Conservation (phyloP, 1,140 invertebrate genomes). For the Tigriopus japonicus region DNA sequence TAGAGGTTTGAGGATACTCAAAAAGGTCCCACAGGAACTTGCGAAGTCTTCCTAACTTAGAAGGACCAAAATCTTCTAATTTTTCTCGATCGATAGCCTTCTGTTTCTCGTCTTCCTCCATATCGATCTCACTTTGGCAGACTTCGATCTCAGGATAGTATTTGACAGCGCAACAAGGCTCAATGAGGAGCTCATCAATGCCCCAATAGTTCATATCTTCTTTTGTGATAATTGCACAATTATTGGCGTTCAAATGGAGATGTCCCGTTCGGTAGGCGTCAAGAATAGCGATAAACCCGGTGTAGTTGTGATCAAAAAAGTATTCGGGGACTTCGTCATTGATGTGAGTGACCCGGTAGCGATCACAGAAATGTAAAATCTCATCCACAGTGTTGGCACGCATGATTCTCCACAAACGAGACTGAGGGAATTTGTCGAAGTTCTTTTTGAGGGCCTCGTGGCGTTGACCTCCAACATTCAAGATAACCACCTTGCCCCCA, state of each 20-base stretch:
- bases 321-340: constrained; percentile 1
- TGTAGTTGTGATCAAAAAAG: constrained; percentile 9
- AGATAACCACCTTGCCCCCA: neutral
- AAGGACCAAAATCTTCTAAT: neutral
- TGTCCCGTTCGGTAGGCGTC: constrained; percentile 9
- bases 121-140: constrained; percentile 7
- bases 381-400: neutral
- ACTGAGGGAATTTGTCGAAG: constrained; percentile 5
- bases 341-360: neutral
- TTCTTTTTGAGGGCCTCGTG: constrained; percentile 6
- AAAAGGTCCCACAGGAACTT: constrained; percentile 10
- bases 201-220: constrained; percentile 7
- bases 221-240: neutral
- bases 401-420: constrained; percentile 4
- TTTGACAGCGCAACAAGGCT: constrained; percentile 13
- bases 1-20: constrained; percentile 7
- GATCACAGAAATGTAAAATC: constrained; percentile 2
- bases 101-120: neutral
- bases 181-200: constrained; percentile 7
- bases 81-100: neutral
- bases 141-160: constrained; percentile 13
- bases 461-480: constrained; percentile 5
- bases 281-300: neutral
- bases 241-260: neutral
- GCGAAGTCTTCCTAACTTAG: neutral